Conservation (phyloP, 64 coral and sea anemone genomes). For the Cladopsammia gracilis region DNA sequence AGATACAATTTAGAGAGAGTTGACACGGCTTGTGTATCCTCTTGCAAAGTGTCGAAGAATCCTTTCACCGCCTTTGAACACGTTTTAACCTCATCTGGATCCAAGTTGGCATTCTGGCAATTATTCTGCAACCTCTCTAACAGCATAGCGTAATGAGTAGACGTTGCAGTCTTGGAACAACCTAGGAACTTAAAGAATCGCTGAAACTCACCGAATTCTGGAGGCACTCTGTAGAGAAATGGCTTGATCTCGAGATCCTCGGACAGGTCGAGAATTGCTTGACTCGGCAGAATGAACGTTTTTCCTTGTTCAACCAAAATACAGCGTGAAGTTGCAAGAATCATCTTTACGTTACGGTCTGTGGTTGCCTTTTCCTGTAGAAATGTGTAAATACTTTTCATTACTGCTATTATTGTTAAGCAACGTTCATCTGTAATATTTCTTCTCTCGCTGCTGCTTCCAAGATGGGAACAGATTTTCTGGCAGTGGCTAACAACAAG, state of each 20-base stretch:
- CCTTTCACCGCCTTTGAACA: slow-evolving; percentile 54
- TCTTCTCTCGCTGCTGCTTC: background rate
- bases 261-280: slow-evolving; percentile 33
- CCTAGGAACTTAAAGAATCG: slow-evolving; percentile 49
- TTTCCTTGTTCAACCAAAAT: slow-evolving; percentile 37
- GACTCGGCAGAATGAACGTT: slow-evolving; percentile 19
- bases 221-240: slow-evolving; percentile 62
- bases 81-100: slow-evolving; percentile 25
- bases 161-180: slow-evolving; percentile 3
- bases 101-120: background rate
- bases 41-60: slow-evolving; percentile 17
- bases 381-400: slow-evolving; percentile 48
- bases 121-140: slow-evolving; percentile 30
- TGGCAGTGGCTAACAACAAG: slow-evolving; percentile 52
- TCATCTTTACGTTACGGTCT: background rate
- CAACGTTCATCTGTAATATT: background rate
- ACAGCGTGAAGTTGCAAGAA: slow-evolving; percentile 18
- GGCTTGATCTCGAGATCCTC: slow-evolving; percentile 50
- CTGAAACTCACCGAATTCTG: slow-evolving; percentile 14
- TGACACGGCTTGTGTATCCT: background rate
- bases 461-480: slow-evolving; percentile 15
- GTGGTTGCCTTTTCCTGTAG: slow-evolving; percentile 14
- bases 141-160: slow-evolving; percentile 46
- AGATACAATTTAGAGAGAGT: background rate
- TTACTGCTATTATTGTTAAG: background rate